Evolutionary conservation across 2,113 vertebrate genomes (phyloP).

Genomic region (Tragelaphus scriptus): DNA sequence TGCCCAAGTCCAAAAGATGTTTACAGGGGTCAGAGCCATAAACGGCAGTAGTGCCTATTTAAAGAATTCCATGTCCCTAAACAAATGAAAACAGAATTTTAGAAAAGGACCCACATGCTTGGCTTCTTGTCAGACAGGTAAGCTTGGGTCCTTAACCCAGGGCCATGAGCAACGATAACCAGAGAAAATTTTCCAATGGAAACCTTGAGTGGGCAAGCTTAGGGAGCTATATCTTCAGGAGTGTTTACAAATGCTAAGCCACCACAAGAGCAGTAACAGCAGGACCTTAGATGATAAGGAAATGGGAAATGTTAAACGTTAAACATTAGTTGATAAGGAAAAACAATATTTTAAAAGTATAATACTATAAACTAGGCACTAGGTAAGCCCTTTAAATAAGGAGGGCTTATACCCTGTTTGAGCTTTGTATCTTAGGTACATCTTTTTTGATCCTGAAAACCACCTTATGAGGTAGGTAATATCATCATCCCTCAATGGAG

Average conservation of each 20-base stretch:
- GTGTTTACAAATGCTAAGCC: not conserved
- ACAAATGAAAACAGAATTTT: not conserved
- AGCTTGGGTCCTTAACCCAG: not conserved
- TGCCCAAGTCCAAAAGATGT: not conserved
- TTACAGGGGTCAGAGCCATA: conserved; percentile 21
- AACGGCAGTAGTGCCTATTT: not conserved
- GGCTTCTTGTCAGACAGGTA: not conserved
- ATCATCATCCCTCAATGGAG: not conserved
- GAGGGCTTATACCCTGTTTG: conserved; percentile 8
- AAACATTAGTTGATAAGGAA: not conserved
- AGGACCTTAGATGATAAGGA: conserved; percentile 14
- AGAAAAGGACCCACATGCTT: not conserved
- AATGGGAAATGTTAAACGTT: not conserved
- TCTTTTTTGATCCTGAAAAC: not conserved
- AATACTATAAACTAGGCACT: not conserved
- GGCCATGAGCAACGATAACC: not conserved
- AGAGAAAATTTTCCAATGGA: not conserved
- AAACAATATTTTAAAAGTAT: not conserved
- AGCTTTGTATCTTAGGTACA: conserved; percentile 10
- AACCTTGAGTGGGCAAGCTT: not conserved
- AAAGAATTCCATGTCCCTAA: not conserved
- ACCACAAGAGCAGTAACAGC: not conserved
- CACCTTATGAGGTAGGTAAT: not conserved
- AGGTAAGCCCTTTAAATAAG: not conserved
- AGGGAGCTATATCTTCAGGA: not conserved